These are phyloP conservation scores for Blomia tropicalis DNA, from an alignment of 2,888 invertebrate genomes.

Conservation along the genomic window DNA sequence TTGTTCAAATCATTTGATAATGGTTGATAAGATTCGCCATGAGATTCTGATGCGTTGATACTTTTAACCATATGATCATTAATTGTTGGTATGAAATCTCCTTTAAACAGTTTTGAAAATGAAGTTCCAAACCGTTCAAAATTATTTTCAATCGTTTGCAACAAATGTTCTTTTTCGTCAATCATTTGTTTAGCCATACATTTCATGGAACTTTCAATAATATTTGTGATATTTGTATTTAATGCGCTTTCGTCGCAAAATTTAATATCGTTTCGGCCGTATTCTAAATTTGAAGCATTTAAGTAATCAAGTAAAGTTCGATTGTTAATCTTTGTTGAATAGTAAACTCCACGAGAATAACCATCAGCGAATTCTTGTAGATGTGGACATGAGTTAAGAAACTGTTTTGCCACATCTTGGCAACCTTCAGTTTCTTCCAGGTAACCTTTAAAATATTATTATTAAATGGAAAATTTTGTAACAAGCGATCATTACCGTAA, in stretches of 20 bases:
- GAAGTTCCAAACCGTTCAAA: neutral
- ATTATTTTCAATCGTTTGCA: too few relatives aligned
- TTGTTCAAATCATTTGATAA: neutral
- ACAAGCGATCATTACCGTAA: neutral
- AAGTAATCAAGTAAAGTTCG: neutral
- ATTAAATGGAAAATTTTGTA: neutral
- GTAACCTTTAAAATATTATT: neutral
- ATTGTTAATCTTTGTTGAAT: slow-evolving; percentile 4
- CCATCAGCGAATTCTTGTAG: slow-evolving; percentile 3
- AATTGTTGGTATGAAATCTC: too few relatives aligned
- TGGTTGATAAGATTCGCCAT: too few relatives aligned
- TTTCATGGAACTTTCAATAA: too few relatives aligned
- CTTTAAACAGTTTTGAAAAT: neutral
- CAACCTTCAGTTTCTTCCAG: neutral
- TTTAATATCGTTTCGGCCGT: too few relatives aligned
- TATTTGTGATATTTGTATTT: too few relatives aligned
- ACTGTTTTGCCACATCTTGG: slow-evolving; percentile 7
- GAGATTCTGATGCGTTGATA: neutral
- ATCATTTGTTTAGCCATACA: too few relatives aligned
- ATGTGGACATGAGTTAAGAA: neutral
- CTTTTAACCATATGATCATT: too few relatives aligned
- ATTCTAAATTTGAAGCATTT: too few relatives aligned
- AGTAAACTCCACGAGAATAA: neutral
- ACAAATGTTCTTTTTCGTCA: neutral
- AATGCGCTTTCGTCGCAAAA: too few relatives aligned